Evolutionary conservation across 2,888 invertebrate genomes (phyloP), one percentile per base, ranked within the genome.

Genomic region (Drosophila kanekoi): DNA sequence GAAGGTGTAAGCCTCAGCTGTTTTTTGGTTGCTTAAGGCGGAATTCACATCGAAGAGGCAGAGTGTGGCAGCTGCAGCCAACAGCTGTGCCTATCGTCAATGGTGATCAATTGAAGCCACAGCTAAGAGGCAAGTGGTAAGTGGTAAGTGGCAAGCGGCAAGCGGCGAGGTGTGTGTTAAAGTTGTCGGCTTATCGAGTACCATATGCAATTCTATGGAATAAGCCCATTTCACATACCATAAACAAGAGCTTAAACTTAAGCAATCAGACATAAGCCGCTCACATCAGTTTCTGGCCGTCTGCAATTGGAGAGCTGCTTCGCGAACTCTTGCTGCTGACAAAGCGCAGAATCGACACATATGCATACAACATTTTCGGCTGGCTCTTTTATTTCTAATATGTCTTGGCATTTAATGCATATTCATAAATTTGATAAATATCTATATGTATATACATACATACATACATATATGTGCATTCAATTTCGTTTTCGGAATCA

Each of bases 401-500:
- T 62, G 49, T 40, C 57, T 8, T 58, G 67, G 77, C 57, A 66
- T 72, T 58, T 61, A 63, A 58, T 63, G 65, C 63, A 69, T 68
- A 74, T 71, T 71, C 62, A 65, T 62, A 68, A 48, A 43, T 71
- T 51, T 53, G 48, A 47, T 62, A 69, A 13, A 33, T 13, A 18
- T 48, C 43, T 38, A n/a, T 14, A 18, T 6, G 10, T 40, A 59
- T 65, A 44, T 43, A 56, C 45, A 48, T 52, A 58, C 43, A 70
- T n/a, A 59, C 40, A 43, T 49, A 52, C 48, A 23, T 37, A 49
- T 53, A n/a, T 44, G 41, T 89, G 88, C 73, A 74, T 85, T 87
- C 77, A 85, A 85, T 89, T 85, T 71, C 85, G 86, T 85, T 85
- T 85, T 79, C 61, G 80, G 89, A 85, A 85, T 85, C 85, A 85